Evolutionary conservation across 1,140 invertebrate genomes (phyloP), one percentile per base, ranked within the genome.

Genomic region (Hylaeus anthracinus): DNA sequence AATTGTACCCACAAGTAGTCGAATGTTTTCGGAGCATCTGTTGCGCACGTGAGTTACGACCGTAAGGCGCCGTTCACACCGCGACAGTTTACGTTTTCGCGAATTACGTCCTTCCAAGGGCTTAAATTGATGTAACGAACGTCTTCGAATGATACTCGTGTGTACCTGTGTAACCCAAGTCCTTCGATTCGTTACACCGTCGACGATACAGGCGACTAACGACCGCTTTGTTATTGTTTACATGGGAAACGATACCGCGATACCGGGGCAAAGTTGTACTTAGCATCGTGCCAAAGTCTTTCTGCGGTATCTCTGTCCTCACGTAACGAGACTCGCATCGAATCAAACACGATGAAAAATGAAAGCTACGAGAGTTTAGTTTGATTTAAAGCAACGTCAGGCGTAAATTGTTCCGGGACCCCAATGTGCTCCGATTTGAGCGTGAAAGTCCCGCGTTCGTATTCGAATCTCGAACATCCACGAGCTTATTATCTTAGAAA

Each of bases 1-100:
- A 56, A 78, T 84, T 53, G 53, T 45, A 26, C 5, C 4, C 56
- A 15, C 61, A 39, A 53, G 56, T 51, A 72, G 45, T 48, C 69
- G 48, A 83, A 43, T 41, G 72, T 76, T 88, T 83, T 81, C 74
- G 53, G 41, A 58, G 82, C 88, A 88, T 88, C 86, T 88, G 88
- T 88, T 88, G 88, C 88, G 73, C 88, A 83, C 82, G 75, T 88
- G 86, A 88, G 81, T 72, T 85, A 86, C 66, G 80, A 76, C 58
- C 69, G 51, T 73, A 81, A 78, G 45, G 71, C 77, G 77, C 15
- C 71, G 53, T 86, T 84, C 84, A 81, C 74, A 88, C 82, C 72
- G 41, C 5, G 64, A 60, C 12, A 43, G 70, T 26, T 12, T 26
- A 45, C 26, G 41, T 63, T 71, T 65, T 6, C 26, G 5, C 8